Evolutionary conservation across 2,797 vertebrate species (phyloP).

Genomic region (Phaenicophaeus curvirostris): DNA sequence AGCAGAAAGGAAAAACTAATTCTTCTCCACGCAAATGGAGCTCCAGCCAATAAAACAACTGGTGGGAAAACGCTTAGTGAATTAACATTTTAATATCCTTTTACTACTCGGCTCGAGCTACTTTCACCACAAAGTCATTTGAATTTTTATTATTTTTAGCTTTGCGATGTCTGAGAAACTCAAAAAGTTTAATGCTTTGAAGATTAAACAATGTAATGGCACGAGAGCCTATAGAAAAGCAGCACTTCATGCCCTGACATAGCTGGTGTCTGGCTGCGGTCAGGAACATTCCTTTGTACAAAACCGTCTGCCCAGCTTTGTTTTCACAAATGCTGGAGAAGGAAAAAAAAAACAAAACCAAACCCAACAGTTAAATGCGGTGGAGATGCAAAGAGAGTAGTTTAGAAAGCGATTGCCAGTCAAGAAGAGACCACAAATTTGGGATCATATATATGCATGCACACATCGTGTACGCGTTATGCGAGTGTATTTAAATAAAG

Average conservation of each 20-base stretch:
- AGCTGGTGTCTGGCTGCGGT: constrained; percentile 54
- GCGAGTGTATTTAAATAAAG: background rate
- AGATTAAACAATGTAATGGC: constrained; percentile 57
- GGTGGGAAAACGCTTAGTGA: constrained; percentile 45
- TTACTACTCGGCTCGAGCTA: constrained; percentile 43
- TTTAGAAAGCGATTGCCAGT: constrained; percentile 21
- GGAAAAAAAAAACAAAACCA: background rate
- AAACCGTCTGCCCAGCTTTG: constrained; percentile 33
- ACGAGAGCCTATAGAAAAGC: constrained; percentile 17
- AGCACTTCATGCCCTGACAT: constrained; percentile 46
- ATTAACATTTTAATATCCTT: constrained; percentile 66
- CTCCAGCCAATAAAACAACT: constrained; percentile 51
- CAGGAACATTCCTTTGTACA: constrained; percentile 45
- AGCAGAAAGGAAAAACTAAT: constrained; percentile 27
- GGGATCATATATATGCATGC: background rate
- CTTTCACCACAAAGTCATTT: constrained; percentile 58
- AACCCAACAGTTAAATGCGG: background rate
- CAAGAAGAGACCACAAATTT: background rate
- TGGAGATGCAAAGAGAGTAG: constrained; percentile 27
- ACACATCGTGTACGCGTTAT: background rate
- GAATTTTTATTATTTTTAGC: constrained; percentile 68
- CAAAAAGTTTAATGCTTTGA: constrained; percentile 39
- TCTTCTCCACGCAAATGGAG: constrained; percentile 31
- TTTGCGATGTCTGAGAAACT: constrained; percentile 32
- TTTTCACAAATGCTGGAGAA: constrained; percentile 29